These are phyloP conservation scores for Eupelmus urozonus DNA, from an alignment of 2,888 invertebrate species.

Conservation along the genomic window DNA sequence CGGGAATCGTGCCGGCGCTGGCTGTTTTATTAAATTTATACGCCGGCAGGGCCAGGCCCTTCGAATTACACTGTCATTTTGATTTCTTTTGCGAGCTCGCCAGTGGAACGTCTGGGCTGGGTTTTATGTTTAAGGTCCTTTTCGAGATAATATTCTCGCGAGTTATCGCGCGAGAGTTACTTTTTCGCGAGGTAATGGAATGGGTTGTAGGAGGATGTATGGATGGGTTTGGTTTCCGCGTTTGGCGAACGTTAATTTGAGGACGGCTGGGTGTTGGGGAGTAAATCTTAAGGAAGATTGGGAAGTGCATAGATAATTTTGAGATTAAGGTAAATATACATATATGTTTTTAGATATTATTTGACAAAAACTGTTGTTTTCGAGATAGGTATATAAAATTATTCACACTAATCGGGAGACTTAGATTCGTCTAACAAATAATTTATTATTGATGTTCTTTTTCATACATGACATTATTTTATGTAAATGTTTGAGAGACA, in stretches of 20 bases:
- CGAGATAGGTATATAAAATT: too few species aligned
- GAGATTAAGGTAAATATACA: too few species aligned
- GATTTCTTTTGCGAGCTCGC: neutral
- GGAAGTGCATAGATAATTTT: too few species aligned
- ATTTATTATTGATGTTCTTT: too few species aligned
- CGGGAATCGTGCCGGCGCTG: slow-evolving; percentile 24
- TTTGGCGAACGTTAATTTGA: neutral
- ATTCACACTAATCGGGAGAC: too few species aligned
- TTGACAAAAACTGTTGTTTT: too few species aligned
- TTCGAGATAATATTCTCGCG: neutral
- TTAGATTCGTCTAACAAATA: too few species aligned
- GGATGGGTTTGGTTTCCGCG: neutral
- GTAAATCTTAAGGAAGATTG: neutral
- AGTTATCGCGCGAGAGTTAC: slow-evolving; percentile 3
- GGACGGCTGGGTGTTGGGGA: neutral
- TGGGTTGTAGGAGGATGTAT: neutral
- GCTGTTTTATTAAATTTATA: slow-evolving; percentile 47
- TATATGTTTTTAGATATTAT: too few species aligned
- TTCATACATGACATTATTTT: too few species aligned
- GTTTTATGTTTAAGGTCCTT: too few species aligned
- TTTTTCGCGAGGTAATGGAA: neutral
- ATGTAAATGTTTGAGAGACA: too few species aligned
- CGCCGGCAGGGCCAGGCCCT: neutral
- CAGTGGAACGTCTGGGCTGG: too few species aligned
- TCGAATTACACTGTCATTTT: neutral